Base-by-base conservation (phyloP, 2,797 vertebrate species). In the Myiotriccus ornatus region DNA sequence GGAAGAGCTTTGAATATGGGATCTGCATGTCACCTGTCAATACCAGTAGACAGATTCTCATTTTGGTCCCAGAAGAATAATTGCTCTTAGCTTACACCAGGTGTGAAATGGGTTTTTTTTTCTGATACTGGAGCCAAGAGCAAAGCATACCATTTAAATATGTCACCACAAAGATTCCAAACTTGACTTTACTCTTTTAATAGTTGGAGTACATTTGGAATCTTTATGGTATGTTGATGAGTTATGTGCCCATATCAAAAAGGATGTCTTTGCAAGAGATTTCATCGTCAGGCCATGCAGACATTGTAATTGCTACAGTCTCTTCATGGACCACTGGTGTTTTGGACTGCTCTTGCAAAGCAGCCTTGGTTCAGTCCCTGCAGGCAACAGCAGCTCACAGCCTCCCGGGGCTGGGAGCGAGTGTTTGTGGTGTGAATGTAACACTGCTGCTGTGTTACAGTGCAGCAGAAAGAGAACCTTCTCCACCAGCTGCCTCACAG, bases 251-350 rank as follows among this genome's bases (percentile, higher is more conserved):
- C 11, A 0, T 78, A 53, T 49, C 57, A 35, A 52, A 80, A 81
- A 7, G 1, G 3, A 8, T 25, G 3, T 47, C 7, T 79, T 59
- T 70, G 32, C 60, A 67, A 55, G 43, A 50, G n/a, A 3, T 50
- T 63, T 87, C 2, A 3, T 46, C 35, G 27, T 43, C 43, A 56
- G 35, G 10, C 44, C 0, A 0, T 0, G 3, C 27, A 57, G 49
- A 34, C 7, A 9, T 7, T 67, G 35, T 34, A 30, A 22, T 32
- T 83, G 14, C 27, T 76, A 2, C 15, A 27, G 35, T 30, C 22
- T 59, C 64, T 53, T 87, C 25, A 28, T 7, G n/a, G 27, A 39
- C 14, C 8, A 3, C 32, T 37, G 76, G 30, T 3, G 0, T n/a
- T 47, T 39, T 46, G 46, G 30, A 16, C 37, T 79, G 55, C 50